phyloP scores from a whole-genome alignment of 1,140 invertebrate species.

The Zaprionus inermis region DNA sequence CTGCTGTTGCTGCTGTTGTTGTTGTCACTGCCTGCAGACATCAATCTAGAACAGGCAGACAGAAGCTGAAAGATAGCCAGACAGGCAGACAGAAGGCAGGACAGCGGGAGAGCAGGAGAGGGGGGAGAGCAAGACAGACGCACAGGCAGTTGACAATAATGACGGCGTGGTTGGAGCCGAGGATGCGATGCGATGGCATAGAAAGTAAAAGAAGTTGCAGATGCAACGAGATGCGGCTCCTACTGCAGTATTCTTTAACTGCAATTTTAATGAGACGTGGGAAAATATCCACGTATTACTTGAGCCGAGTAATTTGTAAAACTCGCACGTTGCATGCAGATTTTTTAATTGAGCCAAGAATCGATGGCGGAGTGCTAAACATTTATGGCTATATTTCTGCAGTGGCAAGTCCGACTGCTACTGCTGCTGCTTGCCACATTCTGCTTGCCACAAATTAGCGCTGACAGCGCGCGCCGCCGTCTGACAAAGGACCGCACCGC shows the following conservation, averaged over 20 bases:
- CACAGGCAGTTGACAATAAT: constrained; percentile 80
- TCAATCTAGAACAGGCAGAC: constrained; percentile 75
- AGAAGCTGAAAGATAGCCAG: constrained; percentile 49
- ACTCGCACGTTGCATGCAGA: constrained; percentile 79
- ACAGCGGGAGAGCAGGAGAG: constrained; percentile 31
- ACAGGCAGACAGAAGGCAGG: constrained; percentile 34
- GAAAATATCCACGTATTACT: constrained; percentile 48
- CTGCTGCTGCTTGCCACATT: constrained; percentile 10
- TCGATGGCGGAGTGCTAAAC: constrained; percentile 40
- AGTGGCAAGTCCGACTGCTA: not conserved
- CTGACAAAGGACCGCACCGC: constrained; percentile 68
- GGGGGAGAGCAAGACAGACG: constrained; percentile 33
- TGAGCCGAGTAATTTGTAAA: constrained; percentile 66
- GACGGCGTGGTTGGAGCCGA: constrained; percentile 57
- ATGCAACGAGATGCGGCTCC: not conserved
- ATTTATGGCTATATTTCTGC: constrained; percentile 79
- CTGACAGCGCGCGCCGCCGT: constrained; percentile 56
- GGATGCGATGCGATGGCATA: constrained; percentile 50
- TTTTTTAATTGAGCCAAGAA: constrained; percentile 36
- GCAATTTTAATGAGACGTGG: constrained; percentile 80
- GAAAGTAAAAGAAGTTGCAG: constrained; percentile 68
- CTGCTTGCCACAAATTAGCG: constrained; percentile 72
- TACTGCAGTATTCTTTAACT: constrained; percentile 55
- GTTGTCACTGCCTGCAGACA: constrained; percentile 63
- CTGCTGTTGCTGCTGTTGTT: constrained; percentile 20